A percentile compares a stretch with the other conserved stretches of the same genome.
Evolutionary conservation across 2,888 invertebrate species (phyloP).

Genomic region (Drosophila cognata): DNA sequence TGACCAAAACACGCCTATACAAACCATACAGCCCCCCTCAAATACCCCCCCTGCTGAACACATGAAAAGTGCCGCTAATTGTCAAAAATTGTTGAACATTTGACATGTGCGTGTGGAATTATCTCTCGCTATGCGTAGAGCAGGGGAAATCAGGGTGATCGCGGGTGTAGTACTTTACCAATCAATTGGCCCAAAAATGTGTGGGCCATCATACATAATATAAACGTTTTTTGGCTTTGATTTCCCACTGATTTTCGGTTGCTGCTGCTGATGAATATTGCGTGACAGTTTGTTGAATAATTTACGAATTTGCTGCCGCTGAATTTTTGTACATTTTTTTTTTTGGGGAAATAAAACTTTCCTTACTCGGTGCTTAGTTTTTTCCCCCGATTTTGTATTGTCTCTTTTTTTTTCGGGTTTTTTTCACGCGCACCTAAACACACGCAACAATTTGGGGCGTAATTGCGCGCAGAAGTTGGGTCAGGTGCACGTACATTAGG

Average conservation of each 20-base stretch:
- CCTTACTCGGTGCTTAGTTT: constrained; percentile 7
- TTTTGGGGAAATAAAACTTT: constrained; percentile 38
- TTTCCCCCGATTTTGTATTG: constrained; percentile 12
- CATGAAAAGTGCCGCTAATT: constrained; percentile 82
- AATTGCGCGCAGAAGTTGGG: constrained; percentile 69
- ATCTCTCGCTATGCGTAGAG: constrained; percentile 35
- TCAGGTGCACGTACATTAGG: constrained; percentile 9
- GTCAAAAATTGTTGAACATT: constrained; percentile 78
- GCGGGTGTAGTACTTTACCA: constrained; percentile 22
- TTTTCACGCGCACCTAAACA: constrained; percentile 80
- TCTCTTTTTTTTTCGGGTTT: constrained; percentile 18
- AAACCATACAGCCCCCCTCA: not conserved
- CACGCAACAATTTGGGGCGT: constrained; percentile 74
- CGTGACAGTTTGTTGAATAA: constrained; percentile 81
- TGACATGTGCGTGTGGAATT: constrained; percentile 63
- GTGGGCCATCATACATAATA: constrained; percentile 40
- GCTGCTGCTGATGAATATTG: constrained; percentile 59
- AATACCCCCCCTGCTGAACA: constrained; percentile 14
- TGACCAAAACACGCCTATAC: constrained; percentile 37
- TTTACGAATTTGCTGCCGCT: constrained; percentile 68
- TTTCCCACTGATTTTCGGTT: constrained; percentile 53
- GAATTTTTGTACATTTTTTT: not conserved
- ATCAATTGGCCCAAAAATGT: constrained; percentile 58
- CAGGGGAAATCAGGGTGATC: not conserved
- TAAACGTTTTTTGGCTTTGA: constrained; percentile 67